phyloP scores from a whole-genome alignment of 2,888 invertebrate species.

The Ceraclea dissimilis region DNA sequence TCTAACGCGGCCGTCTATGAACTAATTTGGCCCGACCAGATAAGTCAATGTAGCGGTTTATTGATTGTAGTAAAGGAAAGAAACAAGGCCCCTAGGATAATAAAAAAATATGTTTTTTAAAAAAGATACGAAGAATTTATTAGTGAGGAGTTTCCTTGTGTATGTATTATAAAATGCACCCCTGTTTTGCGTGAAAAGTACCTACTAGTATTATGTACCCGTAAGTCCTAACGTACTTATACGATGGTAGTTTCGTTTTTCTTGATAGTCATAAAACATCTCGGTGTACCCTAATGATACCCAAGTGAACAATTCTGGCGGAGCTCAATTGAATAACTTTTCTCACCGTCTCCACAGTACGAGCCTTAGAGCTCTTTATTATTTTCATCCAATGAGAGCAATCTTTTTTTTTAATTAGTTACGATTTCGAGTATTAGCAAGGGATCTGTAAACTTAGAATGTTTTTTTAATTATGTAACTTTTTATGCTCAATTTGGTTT shows the following conservation, averaged over 20 bases:
- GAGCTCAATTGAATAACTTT: neutral
- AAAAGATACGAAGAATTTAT: neutral
- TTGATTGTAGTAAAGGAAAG: too few relatives aligned
- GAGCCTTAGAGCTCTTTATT: neutral
- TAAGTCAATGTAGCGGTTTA: too few relatives aligned
- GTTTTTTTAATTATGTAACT: too few relatives aligned
- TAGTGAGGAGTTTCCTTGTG: neutral
- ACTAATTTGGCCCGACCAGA: too few relatives aligned
- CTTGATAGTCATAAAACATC: conserved; percentile 1
- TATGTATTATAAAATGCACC: neutral
- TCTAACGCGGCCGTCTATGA: too few relatives aligned
- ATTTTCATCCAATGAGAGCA: neutral
- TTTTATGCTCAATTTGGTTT: too few relatives aligned
- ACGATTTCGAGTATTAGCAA: neutral
- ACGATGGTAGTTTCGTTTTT: neutral
- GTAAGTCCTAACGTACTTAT: neutral
- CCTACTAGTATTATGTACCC: too few relatives aligned
- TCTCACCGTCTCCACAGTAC: neutral
- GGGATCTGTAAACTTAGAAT: too few relatives aligned
- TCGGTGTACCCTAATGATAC: neutral
- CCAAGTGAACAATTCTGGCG: neutral
- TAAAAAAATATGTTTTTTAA: neutral
- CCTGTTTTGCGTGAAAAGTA: neutral
- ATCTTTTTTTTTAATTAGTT: neutral
- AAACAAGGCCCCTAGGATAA: too few relatives aligned